These are phyloP conservation scores for Batillaria attramentaria DNA, from an alignment of 1,140 invertebrate species.

Conservation along the genomic window DNA sequence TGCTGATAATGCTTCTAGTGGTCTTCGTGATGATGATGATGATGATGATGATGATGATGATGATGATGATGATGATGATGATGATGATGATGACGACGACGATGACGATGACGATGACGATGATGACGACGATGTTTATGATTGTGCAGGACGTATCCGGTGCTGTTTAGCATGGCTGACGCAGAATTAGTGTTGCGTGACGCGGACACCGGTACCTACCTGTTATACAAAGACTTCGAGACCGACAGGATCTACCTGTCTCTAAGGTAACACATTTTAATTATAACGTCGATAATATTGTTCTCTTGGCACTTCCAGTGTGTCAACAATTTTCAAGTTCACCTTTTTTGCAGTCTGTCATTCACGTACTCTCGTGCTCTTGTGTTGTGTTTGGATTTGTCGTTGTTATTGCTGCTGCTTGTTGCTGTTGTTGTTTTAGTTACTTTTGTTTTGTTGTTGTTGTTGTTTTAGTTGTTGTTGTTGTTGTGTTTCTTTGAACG, in stretches of 20 bases:
- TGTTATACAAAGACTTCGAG: conserved; percentile 55
- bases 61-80: conserved; percentile 5
- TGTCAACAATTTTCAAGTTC: no score
- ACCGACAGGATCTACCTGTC: conserved; percentile 53
- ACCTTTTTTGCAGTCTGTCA: no score
- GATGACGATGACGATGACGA: conserved; percentile 8
- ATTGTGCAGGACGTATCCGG: conserved; percentile 44
- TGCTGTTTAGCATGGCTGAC: conserved; percentile 54
- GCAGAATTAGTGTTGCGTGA: conserved; percentile 48
- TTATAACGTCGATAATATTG: no score
- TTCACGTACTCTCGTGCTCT: no score
- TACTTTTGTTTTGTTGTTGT: no score
- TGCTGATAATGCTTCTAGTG: neutral
- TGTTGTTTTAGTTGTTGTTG: no score
- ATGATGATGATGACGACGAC: conserved; percentile 7
- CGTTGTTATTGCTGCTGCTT: no score
- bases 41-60: conserved; percentile 14
- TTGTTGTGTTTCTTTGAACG: no score
- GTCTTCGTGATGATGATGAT: neutral
- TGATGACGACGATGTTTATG: conserved; percentile 22
- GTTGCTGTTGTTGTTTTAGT: no score
- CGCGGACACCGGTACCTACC: conserved; percentile 45
- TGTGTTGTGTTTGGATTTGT: no score
- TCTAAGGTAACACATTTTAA: conserved; percentile 53
- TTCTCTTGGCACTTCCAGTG: no score